phyloP scores from a whole-genome alignment of 2,888 invertebrate genomes.

The Papilio gigon region DNA sequence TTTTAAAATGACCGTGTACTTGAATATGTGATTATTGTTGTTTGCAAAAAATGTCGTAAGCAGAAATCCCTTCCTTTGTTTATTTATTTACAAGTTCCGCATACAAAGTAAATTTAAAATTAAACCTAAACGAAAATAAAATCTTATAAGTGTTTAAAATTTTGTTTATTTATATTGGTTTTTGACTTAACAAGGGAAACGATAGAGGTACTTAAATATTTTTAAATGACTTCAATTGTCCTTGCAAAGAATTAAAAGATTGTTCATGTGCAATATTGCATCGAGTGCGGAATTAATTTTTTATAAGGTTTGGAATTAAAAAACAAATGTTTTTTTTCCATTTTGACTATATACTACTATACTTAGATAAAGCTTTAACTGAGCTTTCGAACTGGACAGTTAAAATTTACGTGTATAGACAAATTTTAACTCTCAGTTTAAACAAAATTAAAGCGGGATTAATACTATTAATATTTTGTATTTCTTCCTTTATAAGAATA shows the following conservation, averaged over 20 bases:
- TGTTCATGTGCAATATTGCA: neutral
- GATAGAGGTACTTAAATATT: slow-evolving; percentile 32
- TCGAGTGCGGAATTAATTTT: neutral
- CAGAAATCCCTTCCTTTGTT: neutral
- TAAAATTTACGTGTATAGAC: too few species aligned
- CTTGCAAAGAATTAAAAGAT: neutral
- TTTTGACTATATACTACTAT: too few species aligned
- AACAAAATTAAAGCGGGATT: too few species aligned
- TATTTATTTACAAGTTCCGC: slow-evolving; percentile 11
- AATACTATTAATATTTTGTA: too few species aligned
- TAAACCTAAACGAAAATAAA: slow-evolving; percentile 12
- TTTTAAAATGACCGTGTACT: neutral
- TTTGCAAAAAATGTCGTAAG: neutral
- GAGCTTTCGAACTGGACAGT: too few species aligned
- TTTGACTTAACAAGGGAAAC: slow-evolving; percentile 49
- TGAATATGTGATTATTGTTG: neutral
- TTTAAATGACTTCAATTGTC: slow-evolving; percentile 3
- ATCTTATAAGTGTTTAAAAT: slow-evolving; percentile 42
- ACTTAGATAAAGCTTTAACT: too few species aligned
- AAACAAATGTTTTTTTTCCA: too few species aligned
- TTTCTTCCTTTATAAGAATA: too few species aligned
- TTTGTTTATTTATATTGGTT: slow-evolving; percentile 4
- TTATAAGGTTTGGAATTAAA: neutral
- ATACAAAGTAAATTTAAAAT: neutral
- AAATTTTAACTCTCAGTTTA: too few species aligned